Conservation (phyloP, 2,888 invertebrate species). For the Hoplodrina blanda region DNA sequence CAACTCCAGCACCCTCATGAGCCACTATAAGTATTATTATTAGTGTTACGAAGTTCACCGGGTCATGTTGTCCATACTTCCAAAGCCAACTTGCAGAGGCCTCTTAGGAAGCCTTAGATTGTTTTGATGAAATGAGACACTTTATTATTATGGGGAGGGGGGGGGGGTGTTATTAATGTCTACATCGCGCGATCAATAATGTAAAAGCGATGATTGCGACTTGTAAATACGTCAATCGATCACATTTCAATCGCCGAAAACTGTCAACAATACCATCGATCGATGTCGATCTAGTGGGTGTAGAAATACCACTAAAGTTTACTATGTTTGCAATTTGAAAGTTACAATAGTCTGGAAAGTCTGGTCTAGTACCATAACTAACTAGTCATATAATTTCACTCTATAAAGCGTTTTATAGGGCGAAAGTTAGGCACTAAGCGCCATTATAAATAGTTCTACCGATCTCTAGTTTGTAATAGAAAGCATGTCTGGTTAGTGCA, state of each 20-base stretch:
- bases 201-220: background rate
- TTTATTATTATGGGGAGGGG: background rate
- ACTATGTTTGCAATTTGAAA: slow-evolving; percentile 17
- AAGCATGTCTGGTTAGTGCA: slow-evolving; percentile 41
- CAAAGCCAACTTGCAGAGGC: too few species aligned
- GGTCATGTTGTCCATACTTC: too few species aligned
- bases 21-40: too few species aligned
- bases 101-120: too few species aligned
- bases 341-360: slow-evolving; percentile 56
- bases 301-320: background rate
- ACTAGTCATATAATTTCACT: slow-evolving; percentile 64
- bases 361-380: slow-evolving; percentile 2
- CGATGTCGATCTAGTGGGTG: background rate
- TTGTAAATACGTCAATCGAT: background rate
- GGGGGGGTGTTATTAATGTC: background rate
- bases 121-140: too few species aligned
- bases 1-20: too few species aligned
- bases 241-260: background rate
- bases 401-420: slow-evolving; percentile 65
- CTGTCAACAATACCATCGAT: background rate
- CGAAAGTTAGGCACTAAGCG: slow-evolving; percentile 70
- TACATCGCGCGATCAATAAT: background rate
- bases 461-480: slow-evolving; percentile 39
- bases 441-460: slow-evolving; percentile 54
- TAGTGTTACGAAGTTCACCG: too few species aligned